Percentiles rank a stretch among this genome's conserved stretches.
Conservation (phyloP, 2,797 vertebrate species). For the Pipistrellus kuhlii region DNA sequence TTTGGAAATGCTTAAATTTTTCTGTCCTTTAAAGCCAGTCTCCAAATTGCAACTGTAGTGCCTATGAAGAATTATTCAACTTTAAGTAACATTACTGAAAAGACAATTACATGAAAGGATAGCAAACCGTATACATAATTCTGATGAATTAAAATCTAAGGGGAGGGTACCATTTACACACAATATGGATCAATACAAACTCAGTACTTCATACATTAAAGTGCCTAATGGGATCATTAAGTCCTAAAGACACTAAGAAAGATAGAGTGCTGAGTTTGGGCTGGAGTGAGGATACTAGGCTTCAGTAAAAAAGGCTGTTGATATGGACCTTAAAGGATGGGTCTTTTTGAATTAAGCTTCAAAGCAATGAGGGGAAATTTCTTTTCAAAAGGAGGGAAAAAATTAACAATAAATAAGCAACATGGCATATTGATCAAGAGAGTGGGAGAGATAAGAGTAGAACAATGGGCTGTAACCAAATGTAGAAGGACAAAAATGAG, state of each 20-base stretch:
- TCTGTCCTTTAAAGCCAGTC: neutral
- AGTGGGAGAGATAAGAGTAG: neutral
- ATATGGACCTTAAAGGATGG: neutral
- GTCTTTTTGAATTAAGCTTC: neutral
- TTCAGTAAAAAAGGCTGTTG: neutral
- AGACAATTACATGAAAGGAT: neutral
- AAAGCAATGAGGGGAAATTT: neutral
- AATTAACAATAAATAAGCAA: neutral
- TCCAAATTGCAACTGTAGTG: neutral
- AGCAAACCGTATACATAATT: neutral
- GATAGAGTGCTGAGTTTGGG: neutral
- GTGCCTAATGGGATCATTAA: neutral
- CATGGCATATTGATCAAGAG: neutral
- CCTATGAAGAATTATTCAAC: neutral
- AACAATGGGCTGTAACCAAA: neutral
- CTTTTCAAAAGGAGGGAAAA: neutral
- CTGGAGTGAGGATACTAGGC: neutral
- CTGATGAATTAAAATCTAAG: constrained; percentile 32
- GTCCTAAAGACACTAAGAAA: neutral
- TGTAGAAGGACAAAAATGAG: neutral
- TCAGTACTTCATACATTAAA: neutral
- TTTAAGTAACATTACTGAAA: constrained; percentile 24
- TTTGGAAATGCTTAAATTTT: neutral
- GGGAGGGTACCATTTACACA: neutral
- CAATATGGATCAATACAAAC: constrained; percentile 36